These are phyloP conservation scores for Ictidomys tridecemlineatus DNA, from an alignment of 2,113 vertebrate genomes.

Conservation along the genomic window DNA sequence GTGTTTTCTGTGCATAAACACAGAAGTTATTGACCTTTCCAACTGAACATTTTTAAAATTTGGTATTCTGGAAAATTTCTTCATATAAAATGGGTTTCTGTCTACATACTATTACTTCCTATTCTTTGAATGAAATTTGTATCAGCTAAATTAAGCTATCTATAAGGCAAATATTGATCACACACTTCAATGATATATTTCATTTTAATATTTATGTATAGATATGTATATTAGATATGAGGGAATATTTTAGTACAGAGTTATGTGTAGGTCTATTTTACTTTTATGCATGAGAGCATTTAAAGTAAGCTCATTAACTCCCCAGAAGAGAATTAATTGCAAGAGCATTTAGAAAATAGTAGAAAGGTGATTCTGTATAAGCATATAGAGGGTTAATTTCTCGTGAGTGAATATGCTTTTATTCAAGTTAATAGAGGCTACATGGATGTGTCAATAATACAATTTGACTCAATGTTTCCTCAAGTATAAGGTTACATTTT, in stretches of 20 bases:
- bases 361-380: conserved; percentile 7
- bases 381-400: conserved; percentile 49
- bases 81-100: not conserved
- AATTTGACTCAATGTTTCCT: conserved; percentile 64
- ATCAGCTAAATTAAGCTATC: conserved; percentile 3
- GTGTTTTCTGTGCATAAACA: conserved; percentile 11
- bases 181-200: not conserved
- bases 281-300: not conserved
- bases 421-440: conserved; percentile 41
- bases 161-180: not conserved
- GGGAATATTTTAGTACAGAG: not conserved
- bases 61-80: not conserved
- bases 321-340: not conserved
- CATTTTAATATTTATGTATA: not conserved
- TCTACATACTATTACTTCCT: not conserved
- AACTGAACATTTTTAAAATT: conserved; percentile 32
- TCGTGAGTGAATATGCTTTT: conserved; percentile 17
- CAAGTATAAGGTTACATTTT: conserved; percentile 48
- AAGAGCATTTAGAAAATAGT: conserved; percentile 48
- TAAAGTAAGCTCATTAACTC: not conserved
- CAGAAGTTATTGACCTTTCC: conserved; percentile 40
- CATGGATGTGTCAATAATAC: not conserved
- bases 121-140: conserved; percentile 34
- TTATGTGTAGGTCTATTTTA: not conserved
- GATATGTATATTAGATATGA: no score